phyloP scores from a whole-genome alignment of 35 echinoderm and acorn worm species.

The Eucidaris tribuloides region DNA sequence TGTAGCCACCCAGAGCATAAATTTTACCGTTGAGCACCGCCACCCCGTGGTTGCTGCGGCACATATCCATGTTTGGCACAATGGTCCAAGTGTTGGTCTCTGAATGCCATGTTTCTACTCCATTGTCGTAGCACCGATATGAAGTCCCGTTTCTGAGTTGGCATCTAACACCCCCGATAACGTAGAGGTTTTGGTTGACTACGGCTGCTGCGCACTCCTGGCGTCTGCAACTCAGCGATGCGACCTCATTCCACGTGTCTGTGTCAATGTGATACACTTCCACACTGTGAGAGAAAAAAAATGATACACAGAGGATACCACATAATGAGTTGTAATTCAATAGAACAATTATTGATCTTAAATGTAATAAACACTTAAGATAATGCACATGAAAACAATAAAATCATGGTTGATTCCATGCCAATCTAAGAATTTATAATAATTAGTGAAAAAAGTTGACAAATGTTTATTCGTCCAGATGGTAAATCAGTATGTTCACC shows the following conservation, averaged over 20 bases:
- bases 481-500: too few relatives aligned
- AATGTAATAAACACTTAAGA: too few relatives aligned
- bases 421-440: too few relatives aligned
- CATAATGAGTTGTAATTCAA: too few relatives aligned
- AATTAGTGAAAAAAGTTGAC: too few relatives aligned
- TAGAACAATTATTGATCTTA: too few relatives aligned
- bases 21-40: conserved; percentile 89
- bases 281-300: conserved; percentile 58
- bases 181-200: conserved; percentile 77
- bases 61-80: conserved; percentile 72
- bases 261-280: conserved; percentile 69
- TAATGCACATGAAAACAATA: too few relatives aligned
- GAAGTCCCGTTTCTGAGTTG: conserved; percentile 61
- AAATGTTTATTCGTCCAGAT: too few relatives aligned
- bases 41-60: conserved; percentile 85
- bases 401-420: too few relatives aligned
- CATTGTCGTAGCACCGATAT: conserved; percentile 81
- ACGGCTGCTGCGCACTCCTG: conserved; percentile 88
- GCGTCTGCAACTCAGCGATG: conserved; percentile 80
- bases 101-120: conserved; percentile 76
- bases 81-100: conserved; percentile 75
- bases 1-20: conserved; percentile 91
- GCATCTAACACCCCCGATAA: conserved; percentile 83
- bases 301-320: background rate
- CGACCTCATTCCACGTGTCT: conserved; percentile 71